phyloP scores from a whole-genome alignment of 2,113 vertebrate genomes.

The Lepus americanus region DNA sequence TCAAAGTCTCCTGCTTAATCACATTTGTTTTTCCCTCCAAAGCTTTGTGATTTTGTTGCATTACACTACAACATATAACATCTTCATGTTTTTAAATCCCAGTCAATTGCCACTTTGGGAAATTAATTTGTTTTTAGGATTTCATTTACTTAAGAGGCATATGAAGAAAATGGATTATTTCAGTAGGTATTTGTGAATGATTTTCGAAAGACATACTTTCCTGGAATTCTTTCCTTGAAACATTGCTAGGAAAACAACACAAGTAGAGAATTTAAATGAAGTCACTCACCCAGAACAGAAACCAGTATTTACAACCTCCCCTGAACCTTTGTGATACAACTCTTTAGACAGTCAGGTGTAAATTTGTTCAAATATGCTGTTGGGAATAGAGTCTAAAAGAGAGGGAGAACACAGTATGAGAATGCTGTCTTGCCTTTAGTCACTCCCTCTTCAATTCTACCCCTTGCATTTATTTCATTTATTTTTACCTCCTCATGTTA shows the following conservation, averaged over 20 bases:
- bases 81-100: slow-evolving; percentile 29
- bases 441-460: not conserved
- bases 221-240: slow-evolving; percentile 45
- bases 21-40: not conserved
- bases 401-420: not conserved
- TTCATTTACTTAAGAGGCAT: not conserved
- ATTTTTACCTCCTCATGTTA: not conserved
- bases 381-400: not conserved
- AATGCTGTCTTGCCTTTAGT: not conserved
- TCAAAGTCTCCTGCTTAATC: not conserved
- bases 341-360: not conserved
- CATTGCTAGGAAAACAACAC: not conserved
- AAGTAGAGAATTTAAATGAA: slow-evolving; percentile 2
- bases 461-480: not conserved
- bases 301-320: not conserved
- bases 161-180: not conserved
- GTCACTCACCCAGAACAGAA: not conserved
- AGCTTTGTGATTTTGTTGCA: not conserved
- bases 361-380: not conserved
- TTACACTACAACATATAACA: not conserved
- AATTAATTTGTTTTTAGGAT: slow-evolving; percentile 16
- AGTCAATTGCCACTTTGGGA: not conserved
- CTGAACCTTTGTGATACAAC: not conserved
- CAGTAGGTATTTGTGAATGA: not conserved
- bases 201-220: not conserved